Conservation (phyloP, 2,888 invertebrate genomes). For the Heliconius sara region DNA sequence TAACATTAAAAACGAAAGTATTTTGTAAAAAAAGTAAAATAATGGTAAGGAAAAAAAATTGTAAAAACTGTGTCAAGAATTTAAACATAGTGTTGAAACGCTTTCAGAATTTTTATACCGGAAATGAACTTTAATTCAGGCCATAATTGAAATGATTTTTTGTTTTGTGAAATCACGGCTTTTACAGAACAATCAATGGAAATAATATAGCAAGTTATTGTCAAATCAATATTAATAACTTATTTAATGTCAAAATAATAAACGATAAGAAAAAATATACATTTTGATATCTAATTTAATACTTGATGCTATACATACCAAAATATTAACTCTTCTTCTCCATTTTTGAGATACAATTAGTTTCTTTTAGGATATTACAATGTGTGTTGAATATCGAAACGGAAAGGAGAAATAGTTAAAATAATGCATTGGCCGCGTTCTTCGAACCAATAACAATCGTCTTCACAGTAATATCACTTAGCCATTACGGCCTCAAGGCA, state of each 20-base stretch:
- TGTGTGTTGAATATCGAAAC: neutral
- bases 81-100: conserved; percentile 1
- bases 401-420: too few species aligned
- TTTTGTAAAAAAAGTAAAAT: neutral
- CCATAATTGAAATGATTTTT: neutral
- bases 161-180: neutral
- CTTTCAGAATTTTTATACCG: neutral
- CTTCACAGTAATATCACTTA: neutral
- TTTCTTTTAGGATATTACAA: neutral
- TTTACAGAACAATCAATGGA: neutral
- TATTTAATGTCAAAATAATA: neutral
- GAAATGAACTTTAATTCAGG: conserved; percentile 1
- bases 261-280: neutral
- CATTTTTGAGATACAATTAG: too few species aligned
- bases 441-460: neutral
- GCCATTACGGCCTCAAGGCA: neutral
- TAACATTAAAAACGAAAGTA: neutral
- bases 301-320: too few species aligned
- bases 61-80: conserved; percentile 16
- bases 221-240: neutral
- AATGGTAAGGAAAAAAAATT: neutral
- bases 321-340: too few species aligned
- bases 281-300: neutral
- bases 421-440: neutral
- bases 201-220: neutral